Base-by-base conservation (phyloP, 2,888 invertebrate genomes). In the Ctenicera cuprea region DNA sequence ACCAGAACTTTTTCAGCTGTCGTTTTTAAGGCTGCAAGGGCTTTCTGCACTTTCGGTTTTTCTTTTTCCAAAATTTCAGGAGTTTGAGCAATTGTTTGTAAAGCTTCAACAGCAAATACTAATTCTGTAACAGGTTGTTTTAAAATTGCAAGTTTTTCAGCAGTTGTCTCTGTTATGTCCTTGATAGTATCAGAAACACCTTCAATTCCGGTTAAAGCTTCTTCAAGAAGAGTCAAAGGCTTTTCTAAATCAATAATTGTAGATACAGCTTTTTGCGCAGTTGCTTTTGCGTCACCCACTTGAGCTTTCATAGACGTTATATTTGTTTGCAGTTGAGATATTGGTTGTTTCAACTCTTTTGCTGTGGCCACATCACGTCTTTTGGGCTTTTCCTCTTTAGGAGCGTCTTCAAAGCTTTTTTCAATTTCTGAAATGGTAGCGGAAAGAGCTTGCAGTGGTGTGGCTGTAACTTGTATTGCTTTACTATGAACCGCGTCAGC, bases 21-120 rank as follows among this genome's bases (percentile, higher is more conserved):
- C 0, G 5, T 9, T 61, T 59, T 61, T 7, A 80, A 20, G n/a
- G 75, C 71, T 43, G 63, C 16, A 8, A 79, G n/a, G n/a, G 79
- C 75, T 64, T 77, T 66, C 20, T 66, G 57, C 12, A 82, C 11
- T 72, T 77, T 72, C 20, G 77, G 73, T 70, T 78, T 78, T 33
- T 70, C 18, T 16, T 57, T 12, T 14, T 68, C 64, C 3, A 59
- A 20, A 11, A 59, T 20, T 59, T 59, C 45, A 12, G 64, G 64
- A 18, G n/a, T 33, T 8, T 26, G 1, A 7, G 12, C 4, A 18
- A 43, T 11, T 7, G 3, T 62, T 22, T 62, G 62, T 14, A 62
- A n/a, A 22, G 22, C 26, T 11, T n/a, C 11, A 16, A 62, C n/a
- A 20, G 11, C 20, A 9, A 0, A 3, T 14, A 9, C n/a, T 9